Evolutionary conservation across 1,140 invertebrate genomes (phyloP), one percentile per base, ranked within the genome.

Genomic region (Drosophila nasuta): DNA sequence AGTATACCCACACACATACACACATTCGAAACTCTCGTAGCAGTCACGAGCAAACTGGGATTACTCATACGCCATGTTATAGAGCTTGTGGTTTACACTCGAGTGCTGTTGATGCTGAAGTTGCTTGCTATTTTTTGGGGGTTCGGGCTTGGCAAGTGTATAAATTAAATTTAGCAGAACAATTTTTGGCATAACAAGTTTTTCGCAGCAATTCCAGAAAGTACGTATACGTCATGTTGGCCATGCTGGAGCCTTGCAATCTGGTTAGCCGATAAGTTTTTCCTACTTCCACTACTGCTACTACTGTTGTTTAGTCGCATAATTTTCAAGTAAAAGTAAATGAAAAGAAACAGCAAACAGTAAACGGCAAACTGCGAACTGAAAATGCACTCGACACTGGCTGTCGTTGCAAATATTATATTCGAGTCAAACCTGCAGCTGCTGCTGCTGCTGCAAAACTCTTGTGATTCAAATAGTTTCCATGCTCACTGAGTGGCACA

Each of bases 151-250:
- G 46, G 63, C 58, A 65, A 80, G 63, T 80, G 74, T 77, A 82
- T 87, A 86, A 87, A 87, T 87, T 65, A 79, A 77, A 69, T 79
- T 77, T 77, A 73, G 49, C 59, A 68, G 66, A 70, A 71, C 60
- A 70, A 66, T 79, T 76, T 72, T 72, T 52, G 72, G 56, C 56
- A 63, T 66, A 63, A 66, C 46, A 79, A 79, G 67, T 79, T 75
- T 66, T 45, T 51, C 13, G 59, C n/a, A 13, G 70, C 38, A 63
- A 64, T 17, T 13, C 20, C 0, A 38, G 20, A 43, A 41, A 69
- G 2, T 48, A 54, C 30, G 68, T 64, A 54, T 65, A 65, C 59
- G 73, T 60, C 68, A 64, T 38, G 59, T 75, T 64, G 67, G 35
- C 67, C 66, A 64, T 35, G 17, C 8, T 49, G 54, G 17, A 41